Evolutionary conservation across 2,113 vertebrate genomes (phyloP), one percentile per base, ranked within the genome.

Genomic region (Addax nasomaculatus): DNA sequence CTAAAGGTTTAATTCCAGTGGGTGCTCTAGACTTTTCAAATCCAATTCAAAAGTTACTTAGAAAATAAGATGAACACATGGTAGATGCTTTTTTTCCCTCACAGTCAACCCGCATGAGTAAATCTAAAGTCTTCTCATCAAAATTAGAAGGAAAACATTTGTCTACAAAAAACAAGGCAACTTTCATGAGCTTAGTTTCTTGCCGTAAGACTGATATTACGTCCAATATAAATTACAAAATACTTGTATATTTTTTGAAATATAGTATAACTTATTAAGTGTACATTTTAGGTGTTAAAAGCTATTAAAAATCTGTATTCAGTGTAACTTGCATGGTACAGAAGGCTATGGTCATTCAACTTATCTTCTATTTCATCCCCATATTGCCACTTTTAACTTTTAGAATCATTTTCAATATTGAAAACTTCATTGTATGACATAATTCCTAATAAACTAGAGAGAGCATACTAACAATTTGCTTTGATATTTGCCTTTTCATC

Each of bases 241-340:
- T 45, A 84, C 27, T 76, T 92, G 9, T 36, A 43, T 25, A 89
- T 49, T 21, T 17, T n/a, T 55, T 83, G 94, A 97, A 78, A 95
- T 45, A 85, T 25, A 76, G 8, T 43, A 16, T 49, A 45, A 85
- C 9, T 19, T 49, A 36, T 21, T 86, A 83, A 94, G 89, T 55
- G 58, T n/a, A 97, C 2, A 96, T 39, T 81, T 97, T 45, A 45
- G 62, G 83, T 94, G 92, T 90, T 93, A 76, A 76, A 97, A 81
- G 8, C 64, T 70, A 80, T 90, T 97, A 97, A 89, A 95, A 51
- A 83, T 85, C 23, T 70, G 96, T 23, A 81, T 95, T 49, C 89
- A 94, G 14, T 47, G 29, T 84, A 90, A 95, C 93, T 64, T 97
- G 11, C 16, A 96, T 17, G 57, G 9, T 14, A 30, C 70, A 93